These are phyloP conservation scores for Dromococcyx pavoninus DNA, from an alignment of 2,797 vertebrate genomes.

Conservation along the genomic window DNA sequence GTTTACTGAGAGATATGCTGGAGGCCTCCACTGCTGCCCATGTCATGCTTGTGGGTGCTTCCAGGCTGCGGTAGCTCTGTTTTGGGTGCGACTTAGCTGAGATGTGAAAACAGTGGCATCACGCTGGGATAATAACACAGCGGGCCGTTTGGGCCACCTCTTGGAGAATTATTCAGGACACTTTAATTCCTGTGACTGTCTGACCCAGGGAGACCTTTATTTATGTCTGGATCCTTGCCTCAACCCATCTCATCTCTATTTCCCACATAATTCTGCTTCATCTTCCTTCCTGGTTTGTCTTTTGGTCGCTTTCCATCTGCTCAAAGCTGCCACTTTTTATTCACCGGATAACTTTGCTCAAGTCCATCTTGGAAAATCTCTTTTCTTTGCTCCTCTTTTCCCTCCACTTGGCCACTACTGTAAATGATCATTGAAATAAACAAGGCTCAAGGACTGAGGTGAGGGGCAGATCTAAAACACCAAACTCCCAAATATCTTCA, in stretches of 20 bases:
- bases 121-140: not conserved
- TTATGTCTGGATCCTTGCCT: slow-evolving; percentile 28
- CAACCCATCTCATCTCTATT: slow-evolving; percentile 1
- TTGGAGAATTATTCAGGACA: not conserved
- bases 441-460: not conserved
- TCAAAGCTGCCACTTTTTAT: not conserved
- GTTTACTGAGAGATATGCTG: not conserved
- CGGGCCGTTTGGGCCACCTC: not conserved
- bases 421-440: not conserved
- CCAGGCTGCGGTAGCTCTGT: not conserved
- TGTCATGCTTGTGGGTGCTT: not conserved
- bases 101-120: not conserved
- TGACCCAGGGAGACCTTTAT: slow-evolving; percentile 33
- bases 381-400: not conserved
- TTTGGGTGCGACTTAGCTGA: not conserved
- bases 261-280: slow-evolving; percentile 38
- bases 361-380: not conserved
- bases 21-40: not conserved
- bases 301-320: not conserved
- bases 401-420: not conserved
- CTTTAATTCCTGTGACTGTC: not conserved
- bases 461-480: not conserved
- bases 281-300: slow-evolving; percentile 24
- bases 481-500: not conserved
- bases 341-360: not conserved